A percentile compares a stretch with the other conserved stretches of the same genome.
These are phyloP conservation scores for Patiria miniata DNA, from an alignment of 35 echinoderm and acorn worm species.

Conservation along the genomic window DNA sequence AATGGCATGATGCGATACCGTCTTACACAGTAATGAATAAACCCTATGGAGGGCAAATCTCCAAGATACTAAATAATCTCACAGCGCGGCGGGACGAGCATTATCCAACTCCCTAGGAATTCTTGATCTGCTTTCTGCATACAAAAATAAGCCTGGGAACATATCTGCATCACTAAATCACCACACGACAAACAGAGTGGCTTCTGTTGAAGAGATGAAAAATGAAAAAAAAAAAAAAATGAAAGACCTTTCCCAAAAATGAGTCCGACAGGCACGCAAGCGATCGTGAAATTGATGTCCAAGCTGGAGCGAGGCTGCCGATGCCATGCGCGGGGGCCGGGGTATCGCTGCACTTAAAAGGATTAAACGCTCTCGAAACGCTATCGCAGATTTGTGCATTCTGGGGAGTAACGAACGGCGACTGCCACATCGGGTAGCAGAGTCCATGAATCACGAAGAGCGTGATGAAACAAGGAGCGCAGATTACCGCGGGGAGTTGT, in stretches of 20 bases:
- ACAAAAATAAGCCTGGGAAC: too few species aligned
- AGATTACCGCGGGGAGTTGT: background rate
- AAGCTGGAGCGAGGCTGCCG: background rate
- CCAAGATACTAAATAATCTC: background rate
- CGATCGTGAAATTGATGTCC: slow-evolving; percentile 1
- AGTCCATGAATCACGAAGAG: background rate
- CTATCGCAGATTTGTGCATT: background rate
- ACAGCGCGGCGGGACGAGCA: background rate
- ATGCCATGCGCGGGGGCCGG: background rate
- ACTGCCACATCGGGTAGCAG: background rate
- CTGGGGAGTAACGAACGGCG: background rate
- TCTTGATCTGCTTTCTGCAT: too few species aligned
- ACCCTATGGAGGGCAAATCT: background rate
- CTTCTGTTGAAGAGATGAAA: too few species aligned
- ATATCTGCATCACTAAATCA: too few species aligned
- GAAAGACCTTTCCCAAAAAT: background rate
- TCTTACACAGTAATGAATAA: background rate
- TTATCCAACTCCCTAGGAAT: background rate
- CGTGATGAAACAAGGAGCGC: background rate
- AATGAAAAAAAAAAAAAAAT: too few species aligned
- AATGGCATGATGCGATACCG: too few species aligned
- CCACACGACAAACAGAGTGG: too few species aligned
- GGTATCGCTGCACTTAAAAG: slow-evolving; percentile 21
- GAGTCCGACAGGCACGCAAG: slow-evolving; percentile 1
- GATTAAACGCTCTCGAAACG: slow-evolving; percentile 9